Evolutionary conservation across 2,113 vertebrate genomes (phyloP).

Genomic region (Oceanodroma tethys): DNA sequence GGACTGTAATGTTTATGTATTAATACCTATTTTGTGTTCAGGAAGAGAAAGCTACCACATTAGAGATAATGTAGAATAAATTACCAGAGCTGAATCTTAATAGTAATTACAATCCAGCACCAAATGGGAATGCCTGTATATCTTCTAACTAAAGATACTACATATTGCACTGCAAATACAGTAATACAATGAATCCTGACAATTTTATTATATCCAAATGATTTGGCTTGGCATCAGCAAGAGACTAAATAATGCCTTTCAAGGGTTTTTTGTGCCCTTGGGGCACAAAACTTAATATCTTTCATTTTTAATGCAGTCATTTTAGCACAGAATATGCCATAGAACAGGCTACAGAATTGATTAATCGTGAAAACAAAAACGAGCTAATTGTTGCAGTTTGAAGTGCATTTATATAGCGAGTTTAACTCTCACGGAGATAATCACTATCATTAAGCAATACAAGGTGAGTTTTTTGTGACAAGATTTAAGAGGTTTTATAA

Average conservation of each 20-base stretch:
- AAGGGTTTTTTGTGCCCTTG: background rate
- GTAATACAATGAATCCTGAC: background rate
- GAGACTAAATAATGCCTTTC: background rate
- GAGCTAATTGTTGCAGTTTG: background rate
- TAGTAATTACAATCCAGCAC: background rate
- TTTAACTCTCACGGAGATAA: background rate
- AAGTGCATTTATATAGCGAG: background rate
- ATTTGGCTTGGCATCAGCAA: background rate
- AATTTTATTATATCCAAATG: background rate
- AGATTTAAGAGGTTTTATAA: background rate
- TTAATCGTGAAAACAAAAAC: background rate
- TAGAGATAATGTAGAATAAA: background rate
- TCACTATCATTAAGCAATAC: background rate
- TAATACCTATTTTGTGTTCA: background rate
- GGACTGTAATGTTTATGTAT: background rate
- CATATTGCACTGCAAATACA: background rate
- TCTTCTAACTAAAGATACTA: background rate
- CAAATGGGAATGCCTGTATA: background rate
- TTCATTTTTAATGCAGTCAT: background rate
- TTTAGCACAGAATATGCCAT: background rate
- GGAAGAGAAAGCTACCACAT: background rate
- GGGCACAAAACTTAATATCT: background rate
- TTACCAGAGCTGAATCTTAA: background rate
- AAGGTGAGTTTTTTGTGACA: background rate
- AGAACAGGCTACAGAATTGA: background rate